Base-by-base conservation (phyloP, 2,113 vertebrate genomes). In the Thomomys bottae region DNA sequence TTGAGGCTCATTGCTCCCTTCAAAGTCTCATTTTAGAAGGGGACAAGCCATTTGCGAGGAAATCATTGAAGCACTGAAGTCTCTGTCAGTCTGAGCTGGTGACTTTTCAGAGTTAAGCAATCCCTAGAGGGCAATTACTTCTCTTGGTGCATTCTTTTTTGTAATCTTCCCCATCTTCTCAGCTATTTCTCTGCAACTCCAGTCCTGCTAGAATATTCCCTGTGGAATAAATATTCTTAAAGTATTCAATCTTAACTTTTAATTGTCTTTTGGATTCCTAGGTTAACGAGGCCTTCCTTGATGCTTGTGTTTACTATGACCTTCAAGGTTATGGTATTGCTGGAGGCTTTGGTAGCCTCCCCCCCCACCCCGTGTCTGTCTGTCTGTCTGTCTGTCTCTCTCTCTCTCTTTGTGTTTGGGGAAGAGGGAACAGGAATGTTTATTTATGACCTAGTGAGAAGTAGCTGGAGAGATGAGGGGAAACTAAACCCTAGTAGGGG, bases 191-290 rank as follows among this genome's bases (percentile, higher is more conserved):
- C 34, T 36, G 49, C 15, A 80, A 54, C 8, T 21, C 57, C 32
- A 71, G 26, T 21, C 24, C 17, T 28, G 10, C 32, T 78, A 34
- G 84, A 72, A 28, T 61, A 59, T 64, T 94, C 91, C 82, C 82
- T 5, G 2, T 68, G 73, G 95, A 85, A 85, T 64, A 70, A 71
- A 92, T 8, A 73, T 70, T 87, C 73, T 71, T 40, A 86, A 96
- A 92, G 68, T n/a, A 71, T 84, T 94, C 89, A 34, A 79, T 18
- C 30, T 63, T 30, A 93, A 95, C 89, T 95, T 94, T 89, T 94
- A 95, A 91, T 94, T 91, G 42, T 68, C 38, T 36, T 91, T 82
- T 49, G 68, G 49, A 73, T 75, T 89, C 26, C 40, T 17, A 75
- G 49, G 24, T 59, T 87, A 89, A 92, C 1, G 57, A 91, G 78